Base-by-base conservation (phyloP, 2,113 vertebrate species). In the Leucoraja erinaceus region DNA sequence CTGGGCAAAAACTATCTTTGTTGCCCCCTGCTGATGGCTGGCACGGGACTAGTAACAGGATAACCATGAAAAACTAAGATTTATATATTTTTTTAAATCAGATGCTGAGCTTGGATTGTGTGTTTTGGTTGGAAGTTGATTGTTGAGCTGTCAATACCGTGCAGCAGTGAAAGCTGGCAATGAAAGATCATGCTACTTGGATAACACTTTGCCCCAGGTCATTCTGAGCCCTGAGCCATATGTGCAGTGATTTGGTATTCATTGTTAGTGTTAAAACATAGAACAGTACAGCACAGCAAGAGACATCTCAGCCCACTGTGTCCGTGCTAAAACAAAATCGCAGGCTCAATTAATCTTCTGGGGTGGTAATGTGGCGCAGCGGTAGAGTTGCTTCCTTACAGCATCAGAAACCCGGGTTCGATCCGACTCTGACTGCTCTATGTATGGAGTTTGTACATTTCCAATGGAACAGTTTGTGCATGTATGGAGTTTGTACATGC, bases 151-250 rank as follows among this genome's bases (percentile, higher is more conserved):
- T 5, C 61, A 88, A 11, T 88, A 61, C 83, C 83, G 59, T 63
- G 83, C 83, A 88, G 83, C 59, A 61, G 18, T 63, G 56, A 63
- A 88, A 88, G 10, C 59, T 88, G 59, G 59, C 83, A 63, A 18
- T 28, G 38, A 61, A 88, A 31, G 59, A 63, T 12, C 56, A 31
- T 31, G n/a, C 31, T 31, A 66, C 38, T 66, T 63, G 59, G 59
- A 88, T 88, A 33, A 63, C n/a, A 14, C 28, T n/a, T 88, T 63
- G 83, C 12, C 83, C 59, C 83, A 88, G 83, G 59, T 88, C 83
- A 88, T 56, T 28, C 81, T 63, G 59, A 18, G 59, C 59, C 83
- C 83, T 88, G 47, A 88, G 59, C 59, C 83, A n/a, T 88, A 12
- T 31, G 83, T 66, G 16, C n/a, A 88, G 16, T 88, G 83, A 31